Percentiles rank a stretch among this genome's conserved stretches.
phyloP scores from a whole-genome alignment of 2,888 invertebrate species.

The Athalia circularis region DNA sequence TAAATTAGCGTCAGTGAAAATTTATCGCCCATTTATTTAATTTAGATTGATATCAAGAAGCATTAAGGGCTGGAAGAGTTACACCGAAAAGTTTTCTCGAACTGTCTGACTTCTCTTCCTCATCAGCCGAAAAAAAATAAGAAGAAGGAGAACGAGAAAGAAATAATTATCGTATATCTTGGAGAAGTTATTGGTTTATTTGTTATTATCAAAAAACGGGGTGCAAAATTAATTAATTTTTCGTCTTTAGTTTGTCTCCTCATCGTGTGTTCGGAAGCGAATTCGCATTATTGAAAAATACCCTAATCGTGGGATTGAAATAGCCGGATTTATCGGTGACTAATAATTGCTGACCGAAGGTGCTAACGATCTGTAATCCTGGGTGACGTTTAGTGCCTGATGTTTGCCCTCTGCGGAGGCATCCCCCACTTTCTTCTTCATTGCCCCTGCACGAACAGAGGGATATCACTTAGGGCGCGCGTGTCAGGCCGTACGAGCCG shows the following conservation, averaged over 20 bases:
- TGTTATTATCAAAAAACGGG: too few relatives aligned
- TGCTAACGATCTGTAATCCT: constrained; percentile 36
- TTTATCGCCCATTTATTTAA: constrained; percentile 4
- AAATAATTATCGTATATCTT: too few relatives aligned
- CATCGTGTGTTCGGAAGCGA: too few relatives aligned
- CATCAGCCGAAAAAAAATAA: neutral
- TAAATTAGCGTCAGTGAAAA: neutral
- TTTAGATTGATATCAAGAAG: neutral
- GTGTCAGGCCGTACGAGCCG: constrained; percentile 47
- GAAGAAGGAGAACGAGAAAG: neutral
- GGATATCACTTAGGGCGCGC: constrained; percentile 40
- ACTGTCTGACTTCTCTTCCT: too few relatives aligned
- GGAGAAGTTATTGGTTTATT: too few relatives aligned
- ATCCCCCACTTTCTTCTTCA: constrained; percentile 6
- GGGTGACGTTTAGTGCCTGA: neutral
- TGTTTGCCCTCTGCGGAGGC: too few relatives aligned
- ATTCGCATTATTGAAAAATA: too few relatives aligned
- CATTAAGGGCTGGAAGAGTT: constrained; percentile 1
- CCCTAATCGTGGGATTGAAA: too few relatives aligned
- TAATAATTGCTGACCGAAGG: constrained; percentile 22
- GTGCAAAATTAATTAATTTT: too few relatives aligned
- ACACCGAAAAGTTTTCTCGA: neutral
- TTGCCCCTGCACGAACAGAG: constrained; percentile 8
- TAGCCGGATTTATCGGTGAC: too few relatives aligned
- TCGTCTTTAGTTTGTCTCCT: too few relatives aligned